These are phyloP conservation scores for Philereme transversata DNA, from an alignment of 2,888 invertebrate genomes.

Conservation along the genomic window DNA sequence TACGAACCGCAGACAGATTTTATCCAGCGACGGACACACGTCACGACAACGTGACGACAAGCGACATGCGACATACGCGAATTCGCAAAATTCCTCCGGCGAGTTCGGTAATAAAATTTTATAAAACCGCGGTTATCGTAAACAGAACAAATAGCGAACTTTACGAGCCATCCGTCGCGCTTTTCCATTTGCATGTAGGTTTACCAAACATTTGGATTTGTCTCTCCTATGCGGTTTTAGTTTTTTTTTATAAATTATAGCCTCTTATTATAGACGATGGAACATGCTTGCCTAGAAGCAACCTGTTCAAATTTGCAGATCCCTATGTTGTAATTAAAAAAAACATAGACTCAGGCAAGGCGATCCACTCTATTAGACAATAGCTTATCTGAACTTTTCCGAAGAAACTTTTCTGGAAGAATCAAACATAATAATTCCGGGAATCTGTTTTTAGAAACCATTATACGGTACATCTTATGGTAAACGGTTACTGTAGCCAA, in stretches of 20 bases:
- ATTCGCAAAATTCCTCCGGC: constrained; percentile 61
- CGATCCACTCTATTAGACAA: no score
- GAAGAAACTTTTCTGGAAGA: no score
- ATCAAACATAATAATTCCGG: not conserved
- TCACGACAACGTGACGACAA: constrained; percentile 38
- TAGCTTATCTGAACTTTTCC: not conserved
- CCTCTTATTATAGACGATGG: no score
- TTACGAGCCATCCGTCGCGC: constrained; percentile 77
- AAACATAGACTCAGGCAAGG: no score
- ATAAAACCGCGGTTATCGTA: constrained; percentile 79
- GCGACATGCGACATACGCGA: constrained; percentile 48
- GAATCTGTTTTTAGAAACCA: not conserved
- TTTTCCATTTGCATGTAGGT: constrained; percentile 73
- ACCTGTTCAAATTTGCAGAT: no score
- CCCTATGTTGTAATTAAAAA: no score
- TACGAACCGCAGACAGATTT: constrained; percentile 28
- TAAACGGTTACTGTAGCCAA: no score
- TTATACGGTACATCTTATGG: no score
- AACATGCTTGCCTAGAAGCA: no score
- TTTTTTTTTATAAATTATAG: no score
- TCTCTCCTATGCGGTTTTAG: not conserved
- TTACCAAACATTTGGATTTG: constrained; percentile 15
- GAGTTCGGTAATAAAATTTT: constrained; percentile 66
- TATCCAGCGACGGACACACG: constrained; percentile 26
- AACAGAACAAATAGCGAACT: constrained; percentile 78